phyloP scores from a whole-genome alignment of 2,113 vertebrate species.

The Hippocampus abdominalis region DNA sequence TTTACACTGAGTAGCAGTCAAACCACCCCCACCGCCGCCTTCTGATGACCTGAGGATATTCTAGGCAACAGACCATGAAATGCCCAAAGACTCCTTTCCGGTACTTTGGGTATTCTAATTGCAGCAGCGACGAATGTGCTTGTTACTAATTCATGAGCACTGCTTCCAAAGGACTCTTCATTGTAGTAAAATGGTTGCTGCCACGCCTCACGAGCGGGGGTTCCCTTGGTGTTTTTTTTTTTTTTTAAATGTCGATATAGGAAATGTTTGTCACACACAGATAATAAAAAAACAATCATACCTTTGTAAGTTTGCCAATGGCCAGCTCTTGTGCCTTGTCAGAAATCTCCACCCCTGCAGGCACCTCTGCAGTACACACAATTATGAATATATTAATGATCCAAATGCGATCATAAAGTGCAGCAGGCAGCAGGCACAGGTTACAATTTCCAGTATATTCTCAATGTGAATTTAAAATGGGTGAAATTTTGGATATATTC shows the following conservation, averaged over 20 bases:
- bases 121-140: conserved; percentile 40
- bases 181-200: conserved; percentile 41
- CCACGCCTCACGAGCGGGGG: conserved; percentile 40
- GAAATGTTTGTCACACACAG: conserved; percentile 41
- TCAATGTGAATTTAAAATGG: not conserved
- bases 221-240: conserved; percentile 39
- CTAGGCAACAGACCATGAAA: conserved; percentile 56
- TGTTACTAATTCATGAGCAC: conserved; percentile 66
- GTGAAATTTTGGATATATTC: not conserved
- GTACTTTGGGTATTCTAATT: conserved; percentile 65
- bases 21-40: not conserved
- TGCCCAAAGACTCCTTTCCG: conserved; percentile 50
- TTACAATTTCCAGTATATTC: not conserved
- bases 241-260: conserved; percentile 34
- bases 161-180: conserved; percentile 66
- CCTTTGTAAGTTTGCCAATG: conserved; percentile 84
- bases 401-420: not conserved
- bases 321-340: conserved; percentile 78
- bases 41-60: conserved; percentile 32
- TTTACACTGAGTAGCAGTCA: conserved; percentile 36
- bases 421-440: not conserved
- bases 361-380: conserved; percentile 76
- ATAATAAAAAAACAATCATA: conserved; percentile 58
- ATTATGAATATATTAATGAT: conserved; percentile 10
- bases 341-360: conserved; percentile 78